Evolutionary conservation across 2,113 vertebrate species (phyloP).

Genomic region (Siniperca knerii): DNA sequence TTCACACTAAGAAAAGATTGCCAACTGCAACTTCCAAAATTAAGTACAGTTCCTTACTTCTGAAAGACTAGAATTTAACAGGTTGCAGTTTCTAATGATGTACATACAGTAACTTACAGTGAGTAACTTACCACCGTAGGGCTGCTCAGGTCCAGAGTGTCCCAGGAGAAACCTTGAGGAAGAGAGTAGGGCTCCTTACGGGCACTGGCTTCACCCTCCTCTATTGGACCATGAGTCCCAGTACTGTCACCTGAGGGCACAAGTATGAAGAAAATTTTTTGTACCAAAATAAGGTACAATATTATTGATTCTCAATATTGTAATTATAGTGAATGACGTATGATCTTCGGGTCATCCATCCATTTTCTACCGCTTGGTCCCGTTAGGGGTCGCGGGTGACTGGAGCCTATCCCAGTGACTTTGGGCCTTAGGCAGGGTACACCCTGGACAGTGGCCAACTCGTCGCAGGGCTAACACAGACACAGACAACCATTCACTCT

Average conservation of each 20-base stretch:
- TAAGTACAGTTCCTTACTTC: not conserved
- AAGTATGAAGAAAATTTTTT: not conserved
- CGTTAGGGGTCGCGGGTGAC: too few species aligned
- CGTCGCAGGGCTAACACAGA: too few species aligned
- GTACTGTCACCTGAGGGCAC: slow-evolving; percentile 86
- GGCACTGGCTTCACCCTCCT: slow-evolving; percentile 86
- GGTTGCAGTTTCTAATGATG: not conserved
- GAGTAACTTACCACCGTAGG: slow-evolving; percentile 85
- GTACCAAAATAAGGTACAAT: not conserved
- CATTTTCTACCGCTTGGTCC: too few species aligned
- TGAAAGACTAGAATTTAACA: not conserved
- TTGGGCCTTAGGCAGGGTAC: too few species aligned
- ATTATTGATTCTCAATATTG: not conserved
- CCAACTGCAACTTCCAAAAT: not conserved
- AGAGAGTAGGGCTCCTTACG: slow-evolving; percentile 92
- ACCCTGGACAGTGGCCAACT: too few species aligned
- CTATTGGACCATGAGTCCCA: slow-evolving; percentile 89
- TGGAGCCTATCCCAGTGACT: too few species aligned
- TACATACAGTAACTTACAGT: not conserved
- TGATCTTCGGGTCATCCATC: rapidly evolving
- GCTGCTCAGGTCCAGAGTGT: slow-evolving; percentile 90
- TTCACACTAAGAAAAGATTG: not conserved
- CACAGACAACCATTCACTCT: too few species aligned
- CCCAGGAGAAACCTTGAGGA: slow-evolving; percentile 94
- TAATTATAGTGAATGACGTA: not conserved